These are phyloP conservation scores for Apodemus agrarius DNA, from an alignment of 2,797 vertebrate genomes.

Conservation along the genomic window DNA sequence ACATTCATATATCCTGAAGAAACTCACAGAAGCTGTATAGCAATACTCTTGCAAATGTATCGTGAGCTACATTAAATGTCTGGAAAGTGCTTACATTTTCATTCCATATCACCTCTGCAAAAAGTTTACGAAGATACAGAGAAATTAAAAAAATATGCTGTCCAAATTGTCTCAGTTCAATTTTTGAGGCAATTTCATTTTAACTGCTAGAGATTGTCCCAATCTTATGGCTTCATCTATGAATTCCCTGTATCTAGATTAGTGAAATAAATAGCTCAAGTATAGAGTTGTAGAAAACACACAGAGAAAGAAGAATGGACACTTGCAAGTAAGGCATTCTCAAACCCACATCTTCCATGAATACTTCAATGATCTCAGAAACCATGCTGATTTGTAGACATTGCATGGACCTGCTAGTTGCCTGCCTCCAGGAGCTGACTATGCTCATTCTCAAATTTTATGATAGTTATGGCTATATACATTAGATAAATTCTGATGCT, in stretches of 20 bases:
- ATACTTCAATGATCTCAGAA: not conserved
- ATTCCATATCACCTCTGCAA: not conserved
- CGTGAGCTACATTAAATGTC: not conserved
- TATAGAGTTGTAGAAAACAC: not conserved
- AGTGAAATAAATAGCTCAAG: not conserved
- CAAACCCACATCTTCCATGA: not conserved
- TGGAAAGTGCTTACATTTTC: not conserved
- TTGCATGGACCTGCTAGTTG: not conserved
- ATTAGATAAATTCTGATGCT: not conserved
- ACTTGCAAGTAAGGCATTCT: not conserved
- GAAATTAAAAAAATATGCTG: not conserved
- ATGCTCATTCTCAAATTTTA: not conserved
- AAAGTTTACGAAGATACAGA: not conserved
- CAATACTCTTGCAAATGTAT: slow-evolving; percentile 7
- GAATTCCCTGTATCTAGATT: not conserved
- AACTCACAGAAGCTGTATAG: not conserved
- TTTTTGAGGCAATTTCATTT: not conserved
- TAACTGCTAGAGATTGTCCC: not conserved
- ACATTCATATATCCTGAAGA: not conserved
- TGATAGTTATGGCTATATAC: not conserved
- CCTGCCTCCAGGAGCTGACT: not conserved
- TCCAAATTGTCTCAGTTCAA: not conserved
- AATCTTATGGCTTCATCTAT: not conserved
- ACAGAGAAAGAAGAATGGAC: not conserved
- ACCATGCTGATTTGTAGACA: not conserved